These are phyloP conservation scores for Norana najaformis DNA, from an alignment of 2,888 invertebrate species.

Conservation along the genomic window DNA sequence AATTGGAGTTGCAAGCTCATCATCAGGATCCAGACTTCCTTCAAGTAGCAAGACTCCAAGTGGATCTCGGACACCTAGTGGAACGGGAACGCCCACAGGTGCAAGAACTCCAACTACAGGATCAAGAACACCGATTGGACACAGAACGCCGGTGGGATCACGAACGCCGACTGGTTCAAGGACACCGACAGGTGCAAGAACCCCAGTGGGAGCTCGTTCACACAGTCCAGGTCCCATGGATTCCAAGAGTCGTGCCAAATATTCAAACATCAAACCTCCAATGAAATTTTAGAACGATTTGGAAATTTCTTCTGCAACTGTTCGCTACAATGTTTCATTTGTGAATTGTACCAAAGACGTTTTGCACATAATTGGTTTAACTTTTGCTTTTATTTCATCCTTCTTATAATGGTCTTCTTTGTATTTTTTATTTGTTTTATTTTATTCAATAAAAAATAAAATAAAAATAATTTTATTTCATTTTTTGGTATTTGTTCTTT, in stretches of 20 bases:
- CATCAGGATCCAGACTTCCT: not conserved
- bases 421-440: not conserved
- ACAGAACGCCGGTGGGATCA: conserved; percentile 21
- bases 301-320: not conserved
- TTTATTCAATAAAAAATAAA: no score
- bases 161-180: conserved; percentile 25
- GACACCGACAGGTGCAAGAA: conserved; percentile 31
- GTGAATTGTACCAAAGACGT: not conserved
- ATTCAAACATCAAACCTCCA: conserved; percentile 16
- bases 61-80: conserved; percentile 20
- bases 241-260: conserved; percentile 8
- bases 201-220: conserved; percentile 25
- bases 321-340: not conserved
- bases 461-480: no score
- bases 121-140: not conserved
- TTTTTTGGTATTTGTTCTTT: no score
- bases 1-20: not conserved
- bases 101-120: conserved; percentile 5
- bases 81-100: not conserved
- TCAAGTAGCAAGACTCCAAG: not conserved
- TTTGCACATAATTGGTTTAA: not conserved
- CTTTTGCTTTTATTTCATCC: conserved; percentile 3
- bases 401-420: not conserved
- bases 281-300: conserved; percentile 10
- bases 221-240: conserved; percentile 28